Conservation (phyloP, 2,113 vertebrate genomes). For the Nesoenas mayeri region DNA sequence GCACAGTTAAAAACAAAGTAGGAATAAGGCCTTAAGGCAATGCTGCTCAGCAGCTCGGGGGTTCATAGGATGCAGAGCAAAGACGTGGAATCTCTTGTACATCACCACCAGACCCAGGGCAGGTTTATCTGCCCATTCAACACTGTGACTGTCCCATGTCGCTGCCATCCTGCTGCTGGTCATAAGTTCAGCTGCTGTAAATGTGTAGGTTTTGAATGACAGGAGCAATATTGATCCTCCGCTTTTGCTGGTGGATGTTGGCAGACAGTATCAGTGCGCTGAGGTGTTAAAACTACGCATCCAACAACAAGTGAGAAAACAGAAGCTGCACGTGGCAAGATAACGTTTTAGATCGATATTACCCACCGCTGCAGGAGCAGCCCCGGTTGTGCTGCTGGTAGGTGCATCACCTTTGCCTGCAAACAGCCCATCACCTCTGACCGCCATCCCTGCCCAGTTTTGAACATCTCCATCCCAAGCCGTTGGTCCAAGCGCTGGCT, state of each 20-base stretch:
- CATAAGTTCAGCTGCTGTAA: background rate
- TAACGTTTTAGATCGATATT: fast-evolving
- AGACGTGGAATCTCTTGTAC: background rate
- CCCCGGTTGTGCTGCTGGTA: fast-evolving
- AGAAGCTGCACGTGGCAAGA: background rate
- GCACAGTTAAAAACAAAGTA: slow-evolving; percentile 52
- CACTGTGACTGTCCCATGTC: background rate
- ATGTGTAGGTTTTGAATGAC: background rate
- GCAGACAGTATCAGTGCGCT: background rate
- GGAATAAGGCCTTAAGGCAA: background rate
- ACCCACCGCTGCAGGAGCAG: background rate
- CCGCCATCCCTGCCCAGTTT: background rate
- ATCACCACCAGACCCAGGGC: background rate
- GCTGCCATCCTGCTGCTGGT: background rate
- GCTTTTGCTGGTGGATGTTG: background rate
- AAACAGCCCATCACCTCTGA: background rate
- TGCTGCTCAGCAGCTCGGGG: slow-evolving; percentile 18
- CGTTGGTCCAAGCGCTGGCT: fast-evolving
- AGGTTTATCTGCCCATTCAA: background rate
- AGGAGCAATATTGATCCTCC: background rate
- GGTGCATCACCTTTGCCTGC: background rate
- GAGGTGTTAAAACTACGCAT: background rate
- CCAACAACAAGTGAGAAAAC: background rate
- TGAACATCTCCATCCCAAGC: background rate
- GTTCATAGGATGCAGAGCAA: background rate